Conservation (phyloP, 2,113 vertebrate species). For the Stigmatopora nigra region DNA sequence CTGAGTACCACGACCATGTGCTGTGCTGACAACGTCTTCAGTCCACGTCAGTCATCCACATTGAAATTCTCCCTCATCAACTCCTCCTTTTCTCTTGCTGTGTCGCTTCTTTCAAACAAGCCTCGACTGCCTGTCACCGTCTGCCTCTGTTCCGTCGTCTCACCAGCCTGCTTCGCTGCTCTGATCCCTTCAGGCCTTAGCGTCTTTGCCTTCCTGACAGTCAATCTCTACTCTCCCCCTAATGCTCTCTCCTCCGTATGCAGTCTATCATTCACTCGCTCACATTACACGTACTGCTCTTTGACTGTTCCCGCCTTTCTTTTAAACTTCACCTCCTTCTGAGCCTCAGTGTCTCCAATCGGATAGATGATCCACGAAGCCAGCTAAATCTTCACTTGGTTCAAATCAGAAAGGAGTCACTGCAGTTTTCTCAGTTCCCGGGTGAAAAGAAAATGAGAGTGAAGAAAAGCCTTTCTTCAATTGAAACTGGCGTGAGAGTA, state of each 20-base stretch:
- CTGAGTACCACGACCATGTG: constrained; percentile 58
- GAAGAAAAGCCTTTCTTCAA: constrained; percentile 51
- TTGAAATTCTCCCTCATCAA: constrained; percentile 67
- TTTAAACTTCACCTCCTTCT: constrained; percentile 55
- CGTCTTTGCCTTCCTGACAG: constrained; percentile 56
- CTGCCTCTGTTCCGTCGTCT: constrained; percentile 33
- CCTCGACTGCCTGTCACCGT: constrained; percentile 47
- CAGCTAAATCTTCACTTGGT: constrained; percentile 34
- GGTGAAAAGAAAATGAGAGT: constrained; percentile 32
- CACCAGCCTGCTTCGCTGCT: constrained; percentile 31
- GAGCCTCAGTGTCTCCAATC: constrained; percentile 49
- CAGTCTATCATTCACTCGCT: constrained; percentile 61
- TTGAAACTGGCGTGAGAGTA: constrained; percentile 46
- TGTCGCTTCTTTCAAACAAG: constrained; percentile 38
- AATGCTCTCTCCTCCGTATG: constrained; percentile 35
- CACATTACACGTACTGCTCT: constrained; percentile 45
- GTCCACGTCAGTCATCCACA: constrained; percentile 57
- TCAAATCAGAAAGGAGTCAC: constrained; percentile 36
- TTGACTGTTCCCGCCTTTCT: constrained; percentile 57
- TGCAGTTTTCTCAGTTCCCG: constrained; percentile 35
- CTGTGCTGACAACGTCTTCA: constrained; percentile 50
- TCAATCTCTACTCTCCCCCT: constrained; percentile 44
- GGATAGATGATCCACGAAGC: constrained; percentile 48
- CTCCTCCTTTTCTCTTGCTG: constrained; percentile 38
- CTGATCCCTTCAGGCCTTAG: constrained; percentile 51